Base-by-base conservation (phyloP, 2,113 vertebrate species). In the Clarias batrachus region DNA sequence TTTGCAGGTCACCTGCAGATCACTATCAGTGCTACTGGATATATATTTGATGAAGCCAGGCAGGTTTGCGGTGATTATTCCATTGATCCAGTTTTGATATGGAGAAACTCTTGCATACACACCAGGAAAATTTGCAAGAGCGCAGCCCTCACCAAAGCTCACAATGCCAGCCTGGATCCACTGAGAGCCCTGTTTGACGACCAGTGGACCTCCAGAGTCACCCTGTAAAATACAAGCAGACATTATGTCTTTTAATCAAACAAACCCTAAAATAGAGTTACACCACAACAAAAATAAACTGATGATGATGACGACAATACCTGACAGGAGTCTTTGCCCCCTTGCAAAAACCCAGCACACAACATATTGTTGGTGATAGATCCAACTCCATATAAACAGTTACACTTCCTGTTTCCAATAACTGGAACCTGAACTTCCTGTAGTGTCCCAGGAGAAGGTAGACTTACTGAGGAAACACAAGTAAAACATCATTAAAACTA, bases 101-200 rank as follows among this genome's bases (percentile, higher is more conserved):
- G 37, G 6, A 74, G 90, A 89, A 17, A 90, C 86, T 65, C 86
- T 84, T 9, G 84, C 1, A 66, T 89, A 90, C 54, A 89, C 86
- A 27, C 90, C 90, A 23, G 90, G 90, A 0, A 1, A 79, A 0
- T 86, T 21, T 33, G 27, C 0, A 0, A 3, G 2, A 77, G 92
- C 95, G 90, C 96, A 96, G 73, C 93, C 91, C 0, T 92, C 68
- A 88, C 96, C 96, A 93, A 95, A 96, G 91, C 94, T 96, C 80
- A 96, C 95, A 87, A 96, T 93, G 82, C 96, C 88, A 25, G 63
- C 37, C 65, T 89, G 88, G 71, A 89, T 19, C 90, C 88, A 88
- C 41, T 33, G 2, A 5, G 41, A 48, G 57, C 37, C 54, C 60
- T 83, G 77, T 79, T 88, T 90, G 68, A 73, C 62, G 27, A 89